A percentile compares a stretch with the other conserved stretches of the same genome.
phyloP scores from a whole-genome alignment of 2,888 invertebrate genomes.

The Stenodema calcarata region DNA sequence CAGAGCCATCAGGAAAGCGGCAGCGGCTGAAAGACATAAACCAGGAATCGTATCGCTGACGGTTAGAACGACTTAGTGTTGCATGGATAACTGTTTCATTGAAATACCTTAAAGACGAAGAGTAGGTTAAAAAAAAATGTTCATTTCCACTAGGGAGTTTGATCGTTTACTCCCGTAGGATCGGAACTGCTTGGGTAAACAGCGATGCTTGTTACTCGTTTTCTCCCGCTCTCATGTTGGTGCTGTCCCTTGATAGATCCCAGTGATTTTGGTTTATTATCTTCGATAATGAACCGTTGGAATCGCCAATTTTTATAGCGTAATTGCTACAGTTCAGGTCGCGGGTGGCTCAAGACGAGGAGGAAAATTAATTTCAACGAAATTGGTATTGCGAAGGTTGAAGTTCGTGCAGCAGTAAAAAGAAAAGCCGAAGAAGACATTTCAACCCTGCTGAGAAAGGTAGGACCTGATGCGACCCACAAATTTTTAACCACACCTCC shows the following conservation, averaged over 20 bases:
- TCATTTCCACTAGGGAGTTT: background rate
- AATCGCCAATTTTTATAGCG: background rate
- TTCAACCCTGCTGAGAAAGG: too few relatives aligned
- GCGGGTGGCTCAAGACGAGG: background rate
- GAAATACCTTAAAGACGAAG: too few relatives aligned
- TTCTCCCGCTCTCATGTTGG: background rate
- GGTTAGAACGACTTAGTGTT: conserved; percentile 53
- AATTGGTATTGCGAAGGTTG: too few relatives aligned
- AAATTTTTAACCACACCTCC: too few relatives aligned
- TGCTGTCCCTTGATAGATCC: background rate
- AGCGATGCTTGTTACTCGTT: too few relatives aligned
- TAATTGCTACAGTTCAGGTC: background rate
- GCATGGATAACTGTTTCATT: too few relatives aligned
- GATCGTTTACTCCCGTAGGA: background rate
- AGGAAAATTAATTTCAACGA: background rate
- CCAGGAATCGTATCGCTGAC: conserved; percentile 62
- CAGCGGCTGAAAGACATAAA: conserved; percentile 59
- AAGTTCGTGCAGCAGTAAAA: too few relatives aligned
- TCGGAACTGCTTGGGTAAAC: background rate
- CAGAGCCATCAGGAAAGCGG: conserved; percentile 60
- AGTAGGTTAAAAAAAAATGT: too few relatives aligned
- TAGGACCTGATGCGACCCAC: too few relatives aligned
- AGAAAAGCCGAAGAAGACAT: too few relatives aligned
- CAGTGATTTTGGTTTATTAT: too few relatives aligned
- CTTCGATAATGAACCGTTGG: too few relatives aligned